Base-by-base conservation (phyloP, 2,888 invertebrate species). In the Andrena minutula region DNA sequence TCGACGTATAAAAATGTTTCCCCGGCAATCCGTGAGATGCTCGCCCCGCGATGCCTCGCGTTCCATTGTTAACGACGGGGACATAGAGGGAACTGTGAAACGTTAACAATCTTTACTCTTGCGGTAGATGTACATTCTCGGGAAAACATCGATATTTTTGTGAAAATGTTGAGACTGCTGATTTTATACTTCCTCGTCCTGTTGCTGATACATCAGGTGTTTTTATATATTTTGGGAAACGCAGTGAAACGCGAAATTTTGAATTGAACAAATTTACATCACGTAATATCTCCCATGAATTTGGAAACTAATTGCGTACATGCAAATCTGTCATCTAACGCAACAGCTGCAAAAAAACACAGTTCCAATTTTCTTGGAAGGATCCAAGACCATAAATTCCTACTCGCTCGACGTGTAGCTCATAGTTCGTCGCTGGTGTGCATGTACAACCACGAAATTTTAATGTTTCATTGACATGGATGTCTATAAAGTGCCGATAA, bases 401-500 rank as follows among this genome's bases (percentile, higher is more conserved):
- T 30, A 64, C 68, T 56, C 65, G 76, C 71, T 30, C 82, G 84
- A 84, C 79, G 64, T 20, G 70, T 79, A 82, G 73, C 79, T 82
- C 82, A 84, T 82, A 76, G 73, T 68, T 32, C 26, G 73, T 63
- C 49, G 56, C 8, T 47, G 23, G 28, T n/a, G 47, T 49, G 8
- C 7, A 20, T 60, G 60, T 78, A 72, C 71, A 61, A 61, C 65
- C 82, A 72, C 74, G 61, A 83, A 86, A 84, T 79, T 84, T 68
- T 81, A 78, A 65, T 75, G 74, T 86, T 82, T 85, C 79, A 84
- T 85, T 84, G 80, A 76, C 86, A 84, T 83, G 84, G 74, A 79
- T 85, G 82, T 85, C 79, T 86, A 86, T 89, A 88, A 90, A 90
- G 87, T 79, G 86, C 84, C 90, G 88, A 88, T 90, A 90, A 90